Base-by-base conservation (phyloP, 1,140 invertebrate genomes). In the Drosophila nannoptera region DNA sequence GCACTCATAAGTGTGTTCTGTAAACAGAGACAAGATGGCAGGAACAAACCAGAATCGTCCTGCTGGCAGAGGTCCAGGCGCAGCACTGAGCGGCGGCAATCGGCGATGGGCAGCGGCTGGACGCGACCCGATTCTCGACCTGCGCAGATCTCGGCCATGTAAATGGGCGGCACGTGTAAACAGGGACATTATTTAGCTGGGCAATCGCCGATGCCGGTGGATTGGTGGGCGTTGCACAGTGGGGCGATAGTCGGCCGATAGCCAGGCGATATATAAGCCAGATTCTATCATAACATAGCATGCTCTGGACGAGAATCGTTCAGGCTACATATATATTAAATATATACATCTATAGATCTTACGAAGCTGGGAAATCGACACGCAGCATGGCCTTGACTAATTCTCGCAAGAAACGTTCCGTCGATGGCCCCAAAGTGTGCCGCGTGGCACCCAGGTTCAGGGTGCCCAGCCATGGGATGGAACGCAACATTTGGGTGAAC, bases 81-180 rank as follows among this genome's bases (percentile, higher is more conserved):
- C 33, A 35, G 46, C 59, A 77, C 74, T 77, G 56, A 76, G 36
- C 31, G 71, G n/a, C 6, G 5, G 22, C 60, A 36, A 36, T 12
- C 9, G 36, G 6, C 22, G 8, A 14, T 9, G 5, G 12, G 56
- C 56, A 45, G 46, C 22, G 22, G 48, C 53, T 42, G 22, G 4
- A 6, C 22, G 9, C 35, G 33, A 53, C 35, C 22, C 35, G 50
- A 38, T 35, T 22, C 11, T 6, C 53, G 64, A 61, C 35, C 66
- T 63, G 66, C 50, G 59, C 66, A 54, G 66, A 69, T 54, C 52
- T 63, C 36, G 40, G 55, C 56, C 31, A 50, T 53, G 75, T 80
- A 77, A 81, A 80, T 73, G 69, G 69, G 33, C 63, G 35, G 60
- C 71, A 73, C 63, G 78, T 70, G 78, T 81, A 82, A 81, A 82